Evolutionary conservation across 2,888 invertebrate species (phyloP), one percentile per base, ranked within the genome.

Genomic region (Electrophaes corylata): DNA sequence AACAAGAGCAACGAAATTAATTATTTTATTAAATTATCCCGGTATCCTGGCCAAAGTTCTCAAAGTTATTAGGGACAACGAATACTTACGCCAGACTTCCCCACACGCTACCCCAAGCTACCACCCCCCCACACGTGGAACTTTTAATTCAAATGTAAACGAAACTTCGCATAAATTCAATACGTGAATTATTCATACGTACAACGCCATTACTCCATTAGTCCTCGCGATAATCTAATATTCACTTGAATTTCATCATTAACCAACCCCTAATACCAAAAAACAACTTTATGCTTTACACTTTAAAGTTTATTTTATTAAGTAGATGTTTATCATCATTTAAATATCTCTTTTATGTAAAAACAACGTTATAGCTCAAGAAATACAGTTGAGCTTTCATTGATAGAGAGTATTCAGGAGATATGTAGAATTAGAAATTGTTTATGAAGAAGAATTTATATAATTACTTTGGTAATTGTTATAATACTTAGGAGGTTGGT

Each of bases 131-230:
- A 45, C 37, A 10, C 52, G 23, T 18, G 52, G 65, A 78, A 78
- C 71, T 78, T 79, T 76, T 71, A 75, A 80, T 77, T 76, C 70
- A 71, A 75, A 69, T 70, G 75, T 72, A 73, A 78, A 75, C 78
- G 71, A 72, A 78, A 77, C 70, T 75, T 73, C 70, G 70, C 66
- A 73, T 75, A 75, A 75, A 79, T 79, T 76, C 74, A 65, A 76
- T 73, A 71, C 71, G 69, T 74, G 74, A 77, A 80, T 79, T 75
- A 79, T 80, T 80, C 76, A 80, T 78, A 75, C 66, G 67, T 67
- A 71, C 70, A 66, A 67, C 67, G 63, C 70, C 72, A 73, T 77
- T 75, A 79, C 79, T 73, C 75, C 78, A 76, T 79, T 78, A 79
- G 69, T 68, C 64, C 61, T 55, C 58, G 66, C 70, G 74, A 73